Evolutionary conservation across 1,140 invertebrate species (phyloP).

Genomic region (Maniola jurtina): DNA sequence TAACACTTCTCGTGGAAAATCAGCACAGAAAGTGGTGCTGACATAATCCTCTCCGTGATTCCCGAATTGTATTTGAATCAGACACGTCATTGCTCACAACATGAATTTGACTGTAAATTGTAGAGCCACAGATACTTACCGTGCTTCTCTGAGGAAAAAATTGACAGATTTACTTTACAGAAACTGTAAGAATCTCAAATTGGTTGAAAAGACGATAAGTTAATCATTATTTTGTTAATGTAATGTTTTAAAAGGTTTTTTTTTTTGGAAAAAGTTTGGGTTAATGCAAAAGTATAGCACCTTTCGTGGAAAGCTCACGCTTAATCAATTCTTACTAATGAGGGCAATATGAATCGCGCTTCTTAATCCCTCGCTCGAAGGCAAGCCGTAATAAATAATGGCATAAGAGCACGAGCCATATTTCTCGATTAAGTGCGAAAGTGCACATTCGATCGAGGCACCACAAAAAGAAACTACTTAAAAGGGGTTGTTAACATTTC

Average conservation of each 20-base stretch:
- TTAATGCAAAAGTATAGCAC: not conserved
- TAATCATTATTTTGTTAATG: too few relatives aligned
- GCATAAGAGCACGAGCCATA: conserved; percentile 71
- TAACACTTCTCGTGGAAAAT: too few relatives aligned
- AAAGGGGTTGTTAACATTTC: conserved; percentile 28
- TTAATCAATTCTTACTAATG: conserved; percentile 73
- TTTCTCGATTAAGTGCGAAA: conserved; percentile 77
- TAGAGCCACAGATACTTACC: too few relatives aligned
- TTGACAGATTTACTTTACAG: too few relatives aligned
- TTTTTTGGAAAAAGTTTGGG: not conserved
- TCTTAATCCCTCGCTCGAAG: conserved; percentile 61
- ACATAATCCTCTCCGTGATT: too few relatives aligned
- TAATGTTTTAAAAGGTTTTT: not conserved
- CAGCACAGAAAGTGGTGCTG: too few relatives aligned
- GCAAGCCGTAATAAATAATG: conserved; percentile 68
- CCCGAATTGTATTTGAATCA: too few relatives aligned
- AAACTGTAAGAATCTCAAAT: too few relatives aligned
- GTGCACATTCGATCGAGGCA: conserved; percentile 42
- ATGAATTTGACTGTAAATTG: too few relatives aligned
- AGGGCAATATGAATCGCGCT: conserved; percentile 67
- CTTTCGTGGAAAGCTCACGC: conserved; percentile 28
- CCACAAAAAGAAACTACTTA: conserved; percentile 23
- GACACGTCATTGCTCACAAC: too few relatives aligned
- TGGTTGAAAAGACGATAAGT: too few relatives aligned
- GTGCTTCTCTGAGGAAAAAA: too few relatives aligned